Evolutionary conservation across 1,140 invertebrate genomes (phyloP), one percentile per base, ranked within the genome.

Genomic region (Eriocheir sinensis): DNA sequence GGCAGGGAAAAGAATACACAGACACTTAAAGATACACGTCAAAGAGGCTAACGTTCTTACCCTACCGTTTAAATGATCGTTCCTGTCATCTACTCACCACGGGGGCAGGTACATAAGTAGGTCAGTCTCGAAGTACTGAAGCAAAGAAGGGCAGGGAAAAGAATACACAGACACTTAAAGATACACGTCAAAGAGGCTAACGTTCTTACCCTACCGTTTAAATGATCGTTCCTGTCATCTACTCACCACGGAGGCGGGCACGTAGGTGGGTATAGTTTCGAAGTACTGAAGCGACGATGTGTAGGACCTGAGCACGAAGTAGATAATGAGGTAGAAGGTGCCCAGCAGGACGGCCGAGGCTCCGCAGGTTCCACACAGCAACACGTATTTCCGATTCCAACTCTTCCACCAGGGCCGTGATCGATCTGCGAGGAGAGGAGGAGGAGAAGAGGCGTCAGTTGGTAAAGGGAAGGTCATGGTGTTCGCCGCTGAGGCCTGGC

Each of bases 211-310:
- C n/a, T n/a, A n/a, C n/a, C n/a, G n/a, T n/a, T n/a, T n/a, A n/a
- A n/a, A n/a, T n/a, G n/a, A n/a, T n/a, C n/a, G n/a, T n/a, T n/a
- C n/a, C n/a, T n/a, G n/a, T n/a, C n/a, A n/a, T 41, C 21, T 34
- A 96, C 97, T 97, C 97, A 98, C 98, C 98, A 98, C 97, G 48
- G 98, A 97, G 92, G 98, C 98, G 53, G 98, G 98, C 95, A 98
- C 98, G 96, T 98, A 98, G 48, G 98, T 98, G 81, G 98, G 98
- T 83, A 98, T 98, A n/a, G 98, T 98, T 97, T 98, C 98, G 96
- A 98, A 98, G 96, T 98, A 98, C 44, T 98, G 98, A 95, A 98
- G 97, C 27, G 98, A 98, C 2, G 98, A 98, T 41, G 98, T 98
- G 96, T 98, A 98, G 34, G 98, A 98, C 94, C 98, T 97, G 8